Base-by-base conservation (phyloP, 1,140 invertebrate species). In the Drosophila nannoptera region DNA sequence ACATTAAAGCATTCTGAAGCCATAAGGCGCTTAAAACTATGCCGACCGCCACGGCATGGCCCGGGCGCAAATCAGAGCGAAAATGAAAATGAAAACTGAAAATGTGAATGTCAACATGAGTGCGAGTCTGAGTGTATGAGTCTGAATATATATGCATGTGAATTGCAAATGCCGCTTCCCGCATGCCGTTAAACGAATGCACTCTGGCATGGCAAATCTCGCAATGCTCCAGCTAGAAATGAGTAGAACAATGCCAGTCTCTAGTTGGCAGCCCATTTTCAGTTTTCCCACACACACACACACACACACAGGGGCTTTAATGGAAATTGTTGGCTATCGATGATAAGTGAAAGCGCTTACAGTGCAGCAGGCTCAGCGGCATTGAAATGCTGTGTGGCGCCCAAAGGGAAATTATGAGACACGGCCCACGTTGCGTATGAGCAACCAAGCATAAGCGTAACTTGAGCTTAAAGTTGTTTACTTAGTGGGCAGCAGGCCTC, bases 371-470 rank as follows among this genome's bases (percentile, higher is more conserved):
- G 38, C 45, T 56, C 31, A 55, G 61, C 12, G 52, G 61, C 63
- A 66, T 59, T 66, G 46, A 59, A 66, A 59, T 59, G 63, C 63
- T 46, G 22, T 22, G 22, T 60, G 48, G 12, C 36, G 38, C 46
- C 49, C 42, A 52, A 59, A 43, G 33, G 62, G 43, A 67, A 52
- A 59, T 67, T 50, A 65, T 69, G 69, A 46, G 36, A n/a, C 45
- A 40, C 38, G 62, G 45, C 8, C 50, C 45, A 52, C 59, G 64
- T 73, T 73, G 61, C 68, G 65, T 66, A 52, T 64, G 46, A 55
- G 69, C 45, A 69, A 62, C 53, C 68, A 78, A 75, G 55, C 58
- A 14, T 32, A 65, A 69, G 68, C 75, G 52, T 59, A 61, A 60
- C 61, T 46, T 14, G 43, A 29, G 58, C 14, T 46, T 64, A 53